phyloP scores from a whole-genome alignment of 1,140 invertebrate species.

The Agraylea sexmaculata region DNA sequence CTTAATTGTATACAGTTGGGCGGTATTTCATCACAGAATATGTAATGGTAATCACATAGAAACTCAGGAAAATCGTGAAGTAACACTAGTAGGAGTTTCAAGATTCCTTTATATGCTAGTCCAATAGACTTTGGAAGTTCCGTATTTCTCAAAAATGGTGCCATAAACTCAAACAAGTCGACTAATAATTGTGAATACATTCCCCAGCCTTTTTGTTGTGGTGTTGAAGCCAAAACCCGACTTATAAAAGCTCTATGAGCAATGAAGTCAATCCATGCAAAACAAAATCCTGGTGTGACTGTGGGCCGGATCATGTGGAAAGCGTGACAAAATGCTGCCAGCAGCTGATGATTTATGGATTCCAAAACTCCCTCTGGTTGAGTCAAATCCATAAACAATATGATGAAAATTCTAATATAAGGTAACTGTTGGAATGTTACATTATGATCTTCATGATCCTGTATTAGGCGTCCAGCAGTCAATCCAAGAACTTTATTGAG shows the following conservation, averaged over 20 bases:
- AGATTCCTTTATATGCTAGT: constrained; percentile 88
- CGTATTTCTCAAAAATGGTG: constrained; percentile 93
- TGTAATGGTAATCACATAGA: constrained; percentile 96
- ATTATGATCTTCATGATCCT: constrained; percentile 85
- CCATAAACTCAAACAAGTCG: constrained; percentile 92
- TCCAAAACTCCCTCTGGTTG: constrained; percentile 85
- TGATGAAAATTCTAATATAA: constrained; percentile 94
- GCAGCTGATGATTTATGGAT: constrained; percentile 81
- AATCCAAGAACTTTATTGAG: constrained; percentile 95
- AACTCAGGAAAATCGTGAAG: constrained; percentile 99
- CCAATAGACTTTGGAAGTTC: constrained; percentile 89
- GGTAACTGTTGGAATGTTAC: constrained; percentile 92
- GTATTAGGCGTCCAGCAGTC: constrained; percentile 84
- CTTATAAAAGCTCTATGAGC: constrained; percentile 95
- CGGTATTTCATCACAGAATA: constrained; percentile 98
- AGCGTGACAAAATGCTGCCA: constrained; percentile 85
- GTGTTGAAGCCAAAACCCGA: constrained; percentile 80
- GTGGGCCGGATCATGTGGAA: constrained; percentile 84
- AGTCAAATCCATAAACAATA: constrained; percentile 94
- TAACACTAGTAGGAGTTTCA: constrained; percentile 89
- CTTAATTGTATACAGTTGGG: constrained; percentile 99
- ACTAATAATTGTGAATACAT: constrained; percentile 86
- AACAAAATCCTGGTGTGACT: constrained; percentile 94
- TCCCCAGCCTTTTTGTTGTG: constrained; percentile 74
- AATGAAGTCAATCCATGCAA: constrained; percentile 95